Conservation (phyloP, 2,888 invertebrate genomes). For the Onthophagus sagittarius region DNA sequence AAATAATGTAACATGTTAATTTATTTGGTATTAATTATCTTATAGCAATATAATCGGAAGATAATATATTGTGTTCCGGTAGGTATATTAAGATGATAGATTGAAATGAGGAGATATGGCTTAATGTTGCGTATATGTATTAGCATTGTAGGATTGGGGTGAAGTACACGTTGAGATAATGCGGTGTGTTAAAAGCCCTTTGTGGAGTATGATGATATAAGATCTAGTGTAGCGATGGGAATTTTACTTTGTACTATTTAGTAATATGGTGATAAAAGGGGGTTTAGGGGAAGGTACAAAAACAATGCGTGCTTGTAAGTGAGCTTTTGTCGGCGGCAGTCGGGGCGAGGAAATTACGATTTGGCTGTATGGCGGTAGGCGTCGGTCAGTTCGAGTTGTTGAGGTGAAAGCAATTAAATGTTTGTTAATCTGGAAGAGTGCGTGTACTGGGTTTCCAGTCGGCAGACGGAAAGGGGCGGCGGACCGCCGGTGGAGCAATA, state of each 20-base stretch:
- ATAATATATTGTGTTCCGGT: too few relatives aligned
- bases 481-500: slow-evolving; percentile 27
- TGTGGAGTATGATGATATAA: neutral
- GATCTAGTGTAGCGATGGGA: neutral
- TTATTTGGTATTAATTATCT: too few relatives aligned
- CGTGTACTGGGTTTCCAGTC: slow-evolving; percentile 34
- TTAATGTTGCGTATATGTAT: too few relatives aligned
- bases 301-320: neutral
- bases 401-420: slow-evolving; percentile 29
- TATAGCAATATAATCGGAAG: too few relatives aligned
- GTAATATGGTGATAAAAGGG: neutral
- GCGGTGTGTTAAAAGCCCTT: neutral
- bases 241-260: neutral
- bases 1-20: too few relatives aligned
- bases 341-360: neutral
- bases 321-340: neutral
- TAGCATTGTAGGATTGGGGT: neutral
- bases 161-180: neutral
- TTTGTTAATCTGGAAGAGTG: slow-evolving; percentile 44
- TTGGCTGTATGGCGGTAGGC: neutral
- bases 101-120: too few relatives aligned
- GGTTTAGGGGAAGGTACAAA: neutral
- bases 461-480: slow-evolving; percentile 28
- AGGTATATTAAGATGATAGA: too few relatives aligned
- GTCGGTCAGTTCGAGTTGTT: slow-evolving; percentile 15